Evolutionary conservation across 1,140 invertebrate species (phyloP).

Genomic region (Trialeurodes vaporariorum): DNA sequence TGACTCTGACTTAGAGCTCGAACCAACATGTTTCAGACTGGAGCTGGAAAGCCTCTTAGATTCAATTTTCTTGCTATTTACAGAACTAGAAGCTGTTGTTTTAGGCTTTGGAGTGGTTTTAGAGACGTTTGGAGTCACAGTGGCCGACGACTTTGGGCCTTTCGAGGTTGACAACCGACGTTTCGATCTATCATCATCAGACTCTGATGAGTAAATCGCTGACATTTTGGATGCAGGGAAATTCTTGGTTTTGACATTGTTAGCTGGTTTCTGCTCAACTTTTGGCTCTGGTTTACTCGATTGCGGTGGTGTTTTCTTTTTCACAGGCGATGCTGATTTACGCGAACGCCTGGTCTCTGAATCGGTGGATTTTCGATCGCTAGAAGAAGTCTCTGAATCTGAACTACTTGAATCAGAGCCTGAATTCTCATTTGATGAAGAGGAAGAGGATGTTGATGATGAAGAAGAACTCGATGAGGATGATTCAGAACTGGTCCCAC

Average conservation of each 20-base stretch:
- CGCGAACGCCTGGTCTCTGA: neutral
- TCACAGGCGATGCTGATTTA: neutral
- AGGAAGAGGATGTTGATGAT: neutral
- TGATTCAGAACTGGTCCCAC: neutral
- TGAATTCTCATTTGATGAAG: neutral
- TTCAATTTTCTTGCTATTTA: neutral
- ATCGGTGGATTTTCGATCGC: neutral
- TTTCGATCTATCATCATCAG: slow-evolving; percentile 25
- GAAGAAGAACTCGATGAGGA: neutral
- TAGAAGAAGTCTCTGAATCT: neutral
- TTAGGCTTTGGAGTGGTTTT: slow-evolving; percentile 18
- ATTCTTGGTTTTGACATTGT: neutral
- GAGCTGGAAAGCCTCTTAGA: neutral
- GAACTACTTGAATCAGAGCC: neutral
- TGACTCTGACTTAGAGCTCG: slow-evolving; percentile 33
- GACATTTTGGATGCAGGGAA: slow-evolving; percentile 16
- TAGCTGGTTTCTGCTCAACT: slow-evolving; percentile 23
- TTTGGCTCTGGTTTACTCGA: slow-evolving; percentile 36
- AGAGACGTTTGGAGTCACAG: slow-evolving; percentile 29
- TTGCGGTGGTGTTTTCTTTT: neutral
- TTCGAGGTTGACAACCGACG: slow-evolving; percentile 21
- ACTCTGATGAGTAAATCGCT: slow-evolving; percentile 25
- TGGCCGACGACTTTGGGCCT: slow-evolving; percentile 41
- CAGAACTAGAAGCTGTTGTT: slow-evolving; percentile 10
- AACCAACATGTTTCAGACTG: neutral